Evolutionary conservation across 2,888 invertebrate genomes (phyloP), one percentile per base, ranked within the genome.

Genomic region (Drosophila dives): DNA sequence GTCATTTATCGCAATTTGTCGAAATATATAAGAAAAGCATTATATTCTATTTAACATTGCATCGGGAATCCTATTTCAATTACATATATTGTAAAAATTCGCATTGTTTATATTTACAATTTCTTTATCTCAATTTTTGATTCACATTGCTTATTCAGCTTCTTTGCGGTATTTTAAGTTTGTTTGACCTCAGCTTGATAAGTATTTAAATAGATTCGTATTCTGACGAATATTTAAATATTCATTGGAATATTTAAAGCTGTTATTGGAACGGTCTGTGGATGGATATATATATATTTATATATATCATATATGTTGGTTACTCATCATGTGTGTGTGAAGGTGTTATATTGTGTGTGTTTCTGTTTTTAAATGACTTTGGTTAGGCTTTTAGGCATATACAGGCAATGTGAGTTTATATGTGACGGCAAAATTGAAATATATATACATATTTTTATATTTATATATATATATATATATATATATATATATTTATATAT

Each of bases 391-490:
- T 62, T 23, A 61, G 56, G 51, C 64, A 68, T 76, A 42, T 67
- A 75, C 76, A 77, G 65, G 69, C 81, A 83, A 77, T 80, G 58
- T 69, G 48, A 74, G 62, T 70, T 55, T 71, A 53, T 73, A 55
- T 67, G 58, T 38, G 17, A 48, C 42, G 51, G 45, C 51, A 26
- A 20, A 20, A 45, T 29, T 5, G 5, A 29, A 29, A 29, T 45
- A 45, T 7, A 45, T 3, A 45, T 23, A 45, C 8, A 23, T 45
- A 20, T 45, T 12, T 20, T 2, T 45, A 45, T 15, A 45, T 15
- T 45, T 12, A 45, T 3, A 45, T 23, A 45, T 15, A 20, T 20
- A 20, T 45, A 12, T 20, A 3, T 45, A 20, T 12, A 45, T 45
- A 45, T 7, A 42, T 3, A 45, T 45, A 45, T 12, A 20, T 42